Percentiles rank a stretch among this genome's conserved stretches.
Conservation (phyloP, 2,888 invertebrate species). For the Sipunculus nudus region DNA sequence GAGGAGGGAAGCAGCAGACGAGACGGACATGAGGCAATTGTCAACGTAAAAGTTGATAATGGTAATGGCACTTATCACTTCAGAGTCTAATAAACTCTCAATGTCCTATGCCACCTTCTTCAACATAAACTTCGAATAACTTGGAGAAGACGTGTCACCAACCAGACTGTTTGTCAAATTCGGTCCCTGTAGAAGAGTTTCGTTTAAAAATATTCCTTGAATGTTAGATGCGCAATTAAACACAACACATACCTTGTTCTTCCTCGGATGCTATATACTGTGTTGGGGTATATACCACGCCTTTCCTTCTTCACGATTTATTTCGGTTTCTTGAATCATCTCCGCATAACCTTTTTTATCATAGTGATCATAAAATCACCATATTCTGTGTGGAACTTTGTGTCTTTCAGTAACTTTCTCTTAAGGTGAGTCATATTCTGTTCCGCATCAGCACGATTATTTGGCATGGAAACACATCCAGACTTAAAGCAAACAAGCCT, state of each 20-base stretch:
- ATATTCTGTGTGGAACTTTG: not conserved
- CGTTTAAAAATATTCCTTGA: constrained; percentile 23
- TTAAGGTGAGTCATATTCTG: not conserved
- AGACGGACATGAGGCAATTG: not conserved
- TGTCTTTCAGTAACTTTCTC: not conserved
- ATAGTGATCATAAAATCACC: not conserved
- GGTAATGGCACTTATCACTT: not conserved
- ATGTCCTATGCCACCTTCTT: not conserved
- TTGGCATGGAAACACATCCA: not conserved
- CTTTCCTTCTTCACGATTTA: not conserved
- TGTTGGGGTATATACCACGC: constrained; percentile 38
- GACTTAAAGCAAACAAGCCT: constrained; percentile 5
- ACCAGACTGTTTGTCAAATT: constrained; percentile 32
- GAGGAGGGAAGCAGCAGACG: not conserved
- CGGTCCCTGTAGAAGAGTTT: constrained; percentile 24
- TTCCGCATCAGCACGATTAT: constrained; percentile 12
- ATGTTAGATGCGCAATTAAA: constrained; percentile 19
- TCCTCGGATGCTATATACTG: constrained; percentile 3
- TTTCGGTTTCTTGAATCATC: not conserved
- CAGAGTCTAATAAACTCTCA: not conserved
- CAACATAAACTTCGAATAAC: constrained; percentile 11
- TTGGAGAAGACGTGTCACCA: constrained; percentile 5
- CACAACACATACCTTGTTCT: constrained; percentile 14
- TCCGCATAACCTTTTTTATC: constrained; percentile 3
- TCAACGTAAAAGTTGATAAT: not conserved